Percentiles rank a stretch among this genome's conserved stretches.
phyloP scores from a whole-genome alignment of 2,888 invertebrate species.

The Syritta pipiens region DNA sequence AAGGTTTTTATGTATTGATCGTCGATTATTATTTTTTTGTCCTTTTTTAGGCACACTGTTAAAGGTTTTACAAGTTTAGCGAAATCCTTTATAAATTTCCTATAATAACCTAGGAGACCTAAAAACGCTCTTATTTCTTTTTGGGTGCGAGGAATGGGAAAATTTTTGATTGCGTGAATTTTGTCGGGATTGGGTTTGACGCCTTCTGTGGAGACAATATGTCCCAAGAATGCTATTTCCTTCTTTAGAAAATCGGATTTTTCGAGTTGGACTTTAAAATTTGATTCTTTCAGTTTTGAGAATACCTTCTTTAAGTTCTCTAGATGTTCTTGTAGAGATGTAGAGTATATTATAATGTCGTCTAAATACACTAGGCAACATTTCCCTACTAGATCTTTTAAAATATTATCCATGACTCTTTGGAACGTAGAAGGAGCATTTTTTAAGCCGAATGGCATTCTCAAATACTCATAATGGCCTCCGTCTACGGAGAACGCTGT shows the following conservation, averaged over 20 bases:
- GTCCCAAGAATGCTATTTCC: conserved; percentile 34
- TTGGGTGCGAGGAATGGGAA: conserved; percentile 54
- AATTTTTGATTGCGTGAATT: conserved; percentile 70
- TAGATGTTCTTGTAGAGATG: conserved; percentile 19
- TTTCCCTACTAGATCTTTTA: conserved; percentile 11
- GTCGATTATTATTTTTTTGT: neutral
- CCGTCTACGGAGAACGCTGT: conserved; percentile 43
- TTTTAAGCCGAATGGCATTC: conserved; percentile 39
- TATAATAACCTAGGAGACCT: conserved; percentile 28
- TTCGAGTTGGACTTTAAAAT: conserved; percentile 17
- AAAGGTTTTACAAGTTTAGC: conserved; percentile 57
- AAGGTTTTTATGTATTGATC: conserved; percentile 8
- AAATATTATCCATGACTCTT: conserved; percentile 22
- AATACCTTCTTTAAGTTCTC: conserved; percentile 13
- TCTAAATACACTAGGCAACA: conserved; percentile 8
- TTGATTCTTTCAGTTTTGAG: neutral
- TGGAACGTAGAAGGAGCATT: conserved; percentile 26
- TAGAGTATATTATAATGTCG: conserved; percentile 16
- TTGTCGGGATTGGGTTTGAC: conserved; percentile 72
- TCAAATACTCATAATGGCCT: conserved; percentile 39
- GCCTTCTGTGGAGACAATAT: conserved; percentile 70
- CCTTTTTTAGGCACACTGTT: conserved; percentile 44
- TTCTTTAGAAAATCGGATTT: conserved; percentile 33
- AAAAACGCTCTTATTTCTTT: conserved; percentile 64
- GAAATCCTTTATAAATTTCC: conserved; percentile 6